A percentile compares a stretch with the other conserved stretches of the same genome.
Evolutionary conservation across 1,140 invertebrate genomes (phyloP).

Genomic region (Arctopsyche grandis): DNA sequence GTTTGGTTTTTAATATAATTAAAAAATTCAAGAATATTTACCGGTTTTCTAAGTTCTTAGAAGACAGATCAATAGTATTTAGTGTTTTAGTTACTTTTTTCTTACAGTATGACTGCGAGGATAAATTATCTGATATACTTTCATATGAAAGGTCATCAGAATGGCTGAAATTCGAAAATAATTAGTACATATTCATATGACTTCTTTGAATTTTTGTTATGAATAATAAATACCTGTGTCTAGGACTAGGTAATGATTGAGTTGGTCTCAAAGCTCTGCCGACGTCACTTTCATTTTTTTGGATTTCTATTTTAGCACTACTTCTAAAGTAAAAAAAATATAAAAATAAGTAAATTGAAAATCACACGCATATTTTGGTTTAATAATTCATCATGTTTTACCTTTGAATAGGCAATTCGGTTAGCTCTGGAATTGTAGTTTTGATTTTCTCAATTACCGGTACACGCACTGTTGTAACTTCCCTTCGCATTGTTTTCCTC

Average conservation of each 20-base stretch:
- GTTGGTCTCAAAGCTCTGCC: slow-evolving; percentile 61
- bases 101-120: slow-evolving; percentile 64
- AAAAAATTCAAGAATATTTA: neutral
- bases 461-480: neutral
- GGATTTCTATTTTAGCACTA: slow-evolving; percentile 57
- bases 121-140: slow-evolving; percentile 59
- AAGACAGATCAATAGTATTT: slow-evolving; percentile 62
- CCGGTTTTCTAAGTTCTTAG: slow-evolving; percentile 55
- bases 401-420: neutral
- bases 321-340: slow-evolving; percentile 58
- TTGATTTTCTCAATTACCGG: neutral
- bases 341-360: neutral
- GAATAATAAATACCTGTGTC: slow-evolving; percentile 55
- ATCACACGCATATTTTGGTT: neutral
- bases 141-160: slow-evolving; percentile 65
- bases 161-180: slow-evolving; percentile 33
- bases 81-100: slow-evolving; percentile 68
- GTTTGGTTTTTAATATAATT: neutral
- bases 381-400: neutral
- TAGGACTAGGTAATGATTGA: slow-evolving; percentile 62
- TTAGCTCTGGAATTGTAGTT: neutral
- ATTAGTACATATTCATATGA: slow-evolving; percentile 35
- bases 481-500: neutral
- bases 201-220: neutral
- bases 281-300: slow-evolving; percentile 57